Conservation (phyloP, 2,888 invertebrate genomes). For the Drosophila emarginata region DNA sequence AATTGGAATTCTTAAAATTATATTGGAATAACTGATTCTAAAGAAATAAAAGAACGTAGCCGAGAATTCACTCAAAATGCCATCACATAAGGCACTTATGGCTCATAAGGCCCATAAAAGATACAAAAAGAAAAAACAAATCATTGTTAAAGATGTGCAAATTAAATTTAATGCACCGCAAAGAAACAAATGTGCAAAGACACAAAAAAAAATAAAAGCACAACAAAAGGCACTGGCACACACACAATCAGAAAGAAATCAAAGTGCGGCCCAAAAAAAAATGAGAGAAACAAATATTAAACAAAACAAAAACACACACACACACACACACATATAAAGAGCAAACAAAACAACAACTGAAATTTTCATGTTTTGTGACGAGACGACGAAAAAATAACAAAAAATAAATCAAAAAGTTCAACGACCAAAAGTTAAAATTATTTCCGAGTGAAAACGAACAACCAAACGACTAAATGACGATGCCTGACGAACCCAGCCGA, state of each 20-base stretch:
- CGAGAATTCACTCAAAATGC: conserved; percentile 18
- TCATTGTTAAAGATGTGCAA: conserved; percentile 44
- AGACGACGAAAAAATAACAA: conserved; percentile 25
- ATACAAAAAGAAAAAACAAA: conserved; percentile 23
- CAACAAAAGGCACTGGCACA: neutral
- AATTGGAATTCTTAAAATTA: neutral
- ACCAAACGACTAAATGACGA: conserved; percentile 13
- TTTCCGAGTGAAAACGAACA: conserved; percentile 53
- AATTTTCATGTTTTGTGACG: conserved; percentile 53
- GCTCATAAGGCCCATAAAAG: conserved; percentile 18
- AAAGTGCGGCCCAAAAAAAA: conserved; percentile 15
- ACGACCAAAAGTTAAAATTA: conserved; percentile 74
- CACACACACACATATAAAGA: conserved; percentile 11
- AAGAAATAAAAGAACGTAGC: neutral
- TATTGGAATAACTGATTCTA: neutral
- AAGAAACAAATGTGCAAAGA: conserved; percentile 25
- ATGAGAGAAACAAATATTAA: conserved; percentile 16
- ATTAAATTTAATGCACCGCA: conserved; percentile 49
- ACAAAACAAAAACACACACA: conserved; percentile 11
- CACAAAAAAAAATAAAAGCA: neutral
- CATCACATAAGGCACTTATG: conserved; percentile 10
- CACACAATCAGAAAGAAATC: neutral
- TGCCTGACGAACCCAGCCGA: neutral
- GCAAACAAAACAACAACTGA: conserved; percentile 22
- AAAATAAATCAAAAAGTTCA: conserved; percentile 71